Evolutionary conservation across 2,888 invertebrate genomes (phyloP).

Genomic region (Agonum fuliginosum): DNA sequence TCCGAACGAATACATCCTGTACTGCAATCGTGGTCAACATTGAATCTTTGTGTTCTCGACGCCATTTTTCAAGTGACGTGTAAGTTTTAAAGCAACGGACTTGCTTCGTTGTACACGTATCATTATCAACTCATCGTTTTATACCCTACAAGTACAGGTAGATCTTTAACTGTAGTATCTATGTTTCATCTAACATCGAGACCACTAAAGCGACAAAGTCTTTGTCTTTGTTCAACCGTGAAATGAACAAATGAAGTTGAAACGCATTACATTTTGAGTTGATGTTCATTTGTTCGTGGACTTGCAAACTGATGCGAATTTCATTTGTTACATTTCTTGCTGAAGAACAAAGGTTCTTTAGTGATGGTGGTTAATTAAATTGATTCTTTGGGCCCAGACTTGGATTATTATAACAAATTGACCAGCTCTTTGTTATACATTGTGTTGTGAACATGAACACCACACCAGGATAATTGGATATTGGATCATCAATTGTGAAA

Average conservation of each 20-base stretch:
- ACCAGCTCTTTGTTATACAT: constrained; percentile 7
- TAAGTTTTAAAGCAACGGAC: constrained; percentile 54
- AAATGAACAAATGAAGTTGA: constrained; percentile 41
- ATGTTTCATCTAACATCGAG: constrained; percentile 37
- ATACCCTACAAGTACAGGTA: constrained; percentile 48
- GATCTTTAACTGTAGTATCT: constrained; percentile 44
- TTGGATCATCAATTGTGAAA: constrained; percentile 45
- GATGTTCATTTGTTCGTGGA: constrained; percentile 27
- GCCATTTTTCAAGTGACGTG: constrained; percentile 59
- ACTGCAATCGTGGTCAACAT: constrained; percentile 44
- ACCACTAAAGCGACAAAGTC: constrained; percentile 28
- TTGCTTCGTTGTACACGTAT: constrained; percentile 54
- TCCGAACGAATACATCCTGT: constrained; percentile 30
- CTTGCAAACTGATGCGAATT: constrained; percentile 4
- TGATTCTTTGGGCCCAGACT: constrained; percentile 9
- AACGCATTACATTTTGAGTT: constrained; percentile 35
- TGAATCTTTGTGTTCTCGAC: constrained; percentile 50
- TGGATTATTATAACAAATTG: constrained; percentile 24
- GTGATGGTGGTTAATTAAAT: constrained; percentile 29
- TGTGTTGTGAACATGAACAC: constrained; percentile 52
- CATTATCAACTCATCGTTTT: constrained; percentile 52
- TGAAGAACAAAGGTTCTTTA: constrained; percentile 30
- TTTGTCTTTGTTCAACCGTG: constrained; percentile 21
- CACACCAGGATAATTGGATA: constrained; percentile 25
- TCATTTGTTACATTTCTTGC: constrained; percentile 26